Conservation (phyloP, 2,797 vertebrate species). For the Atherinosoma microstoma region DNA sequence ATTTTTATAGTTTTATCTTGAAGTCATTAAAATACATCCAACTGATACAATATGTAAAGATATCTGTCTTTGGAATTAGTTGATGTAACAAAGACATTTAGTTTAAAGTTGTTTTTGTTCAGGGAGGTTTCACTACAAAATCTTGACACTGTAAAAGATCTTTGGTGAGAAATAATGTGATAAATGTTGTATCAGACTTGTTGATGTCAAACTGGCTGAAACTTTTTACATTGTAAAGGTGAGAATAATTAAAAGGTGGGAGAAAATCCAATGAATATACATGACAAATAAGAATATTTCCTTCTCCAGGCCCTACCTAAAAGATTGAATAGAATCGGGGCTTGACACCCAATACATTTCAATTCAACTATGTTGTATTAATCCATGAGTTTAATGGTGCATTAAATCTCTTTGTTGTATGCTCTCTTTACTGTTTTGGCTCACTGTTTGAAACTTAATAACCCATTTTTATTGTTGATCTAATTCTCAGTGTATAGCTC, state of each 20-base stretch:
- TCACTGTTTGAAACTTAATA: background rate
- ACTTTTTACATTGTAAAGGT: background rate
- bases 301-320: background rate
- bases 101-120: background rate
- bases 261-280: too few relatives aligned
- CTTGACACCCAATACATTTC: background rate
- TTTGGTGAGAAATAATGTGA: background rate
- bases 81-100: background rate
- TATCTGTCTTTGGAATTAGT: background rate
- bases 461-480: slow-evolving; percentile 7
- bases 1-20: background rate
- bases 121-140: background rate
- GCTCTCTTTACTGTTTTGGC: background rate
- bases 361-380: background rate
- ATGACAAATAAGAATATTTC: too few relatives aligned
- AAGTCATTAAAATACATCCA: background rate
- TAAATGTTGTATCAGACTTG: background rate
- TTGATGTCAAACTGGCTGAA: slow-evolving; percentile 1
- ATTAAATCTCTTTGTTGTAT: background rate
- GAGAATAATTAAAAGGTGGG: background rate
- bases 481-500: slow-evolving; percentile 6
- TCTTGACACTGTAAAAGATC: background rate
- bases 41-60: background rate
- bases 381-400: background rate
- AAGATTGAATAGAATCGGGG: background rate